Percentiles rank a stretch among this genome's conserved stretches.
phyloP scores from a whole-genome alignment of 2,797 vertebrate genomes.

The Eutrigla gurnardus region DNA sequence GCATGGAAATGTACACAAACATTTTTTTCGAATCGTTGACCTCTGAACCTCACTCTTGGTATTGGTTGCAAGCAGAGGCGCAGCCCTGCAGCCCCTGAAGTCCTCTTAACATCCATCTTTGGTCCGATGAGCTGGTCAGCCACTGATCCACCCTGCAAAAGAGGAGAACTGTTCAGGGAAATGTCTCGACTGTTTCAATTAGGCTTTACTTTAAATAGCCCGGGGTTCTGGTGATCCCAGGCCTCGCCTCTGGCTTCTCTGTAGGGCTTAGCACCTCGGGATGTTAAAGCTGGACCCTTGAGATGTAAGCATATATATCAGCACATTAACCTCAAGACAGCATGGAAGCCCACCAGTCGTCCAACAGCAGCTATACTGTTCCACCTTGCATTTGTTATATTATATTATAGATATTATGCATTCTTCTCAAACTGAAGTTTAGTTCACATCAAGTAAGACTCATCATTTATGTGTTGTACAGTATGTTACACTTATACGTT shows the following conservation, averaged over 20 bases:
- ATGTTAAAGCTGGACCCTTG: constrained; percentile 73
- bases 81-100: not conserved
- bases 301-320: constrained; percentile 56
- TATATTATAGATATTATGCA: not conserved
- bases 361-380: not conserved
- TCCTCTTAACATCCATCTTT: constrained; percentile 30
- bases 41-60: not conserved
- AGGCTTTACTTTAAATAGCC: constrained; percentile 80
- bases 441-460: not conserved
- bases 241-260: constrained; percentile 59
- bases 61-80: not conserved
- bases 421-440: not conserved
- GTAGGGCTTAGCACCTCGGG: constrained; percentile 56
- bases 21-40: too few relatives aligned
- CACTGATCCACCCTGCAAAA: constrained; percentile 26
- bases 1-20: too few relatives aligned
- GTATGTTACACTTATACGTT: not conserved
- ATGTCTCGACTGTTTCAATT: constrained; percentile 69
- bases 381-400: not conserved
- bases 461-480: not conserved
- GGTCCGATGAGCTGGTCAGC: constrained; percentile 32
- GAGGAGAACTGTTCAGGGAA: constrained; percentile 61
- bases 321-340: constrained; percentile 51
- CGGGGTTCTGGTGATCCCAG: constrained; percentile 58
- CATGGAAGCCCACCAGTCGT: not conserved